A percentile compares a stretch with the other conserved stretches of the same genome.
Conservation (phyloP, 2,888 invertebrate species). For the Xestia sexstrigata region DNA sequence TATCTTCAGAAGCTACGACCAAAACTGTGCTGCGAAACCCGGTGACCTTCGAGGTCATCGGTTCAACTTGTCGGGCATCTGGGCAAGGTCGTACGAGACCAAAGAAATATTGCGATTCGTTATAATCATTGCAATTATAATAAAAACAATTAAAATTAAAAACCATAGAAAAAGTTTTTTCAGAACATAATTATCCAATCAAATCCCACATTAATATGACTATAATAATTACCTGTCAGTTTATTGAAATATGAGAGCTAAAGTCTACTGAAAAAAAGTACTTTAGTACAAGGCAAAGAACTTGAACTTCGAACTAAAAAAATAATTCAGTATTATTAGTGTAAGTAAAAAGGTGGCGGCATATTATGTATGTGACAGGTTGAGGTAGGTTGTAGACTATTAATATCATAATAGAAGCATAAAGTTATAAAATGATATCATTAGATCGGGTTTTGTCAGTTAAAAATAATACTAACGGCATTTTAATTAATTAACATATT, state of each 20-base stretch:
- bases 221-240: conserved; percentile 9
- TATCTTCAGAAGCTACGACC: neutral
- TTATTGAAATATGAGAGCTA: neutral
- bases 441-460: neutral
- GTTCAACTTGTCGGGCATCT: neutral
- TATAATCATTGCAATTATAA: neutral
- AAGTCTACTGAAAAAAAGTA: neutral
- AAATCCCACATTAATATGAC: conserved; percentile 2
- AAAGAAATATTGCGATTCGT: neutral
- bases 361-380: no score
- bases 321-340: neutral
- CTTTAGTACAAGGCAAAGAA: neutral
- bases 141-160: neutral
- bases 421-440: neutral
- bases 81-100: neutral
- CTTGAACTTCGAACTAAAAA: neutral
- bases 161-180: neutral
- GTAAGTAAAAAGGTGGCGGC: no score
- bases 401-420: neutral
- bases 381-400: no score
- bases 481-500: neutral
- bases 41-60: neutral
- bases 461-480: neutral
- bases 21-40: neutral
- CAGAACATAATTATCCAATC: neutral